Evolutionary conservation across 2,888 invertebrate genomes (phyloP).

Genomic region (Chrysolina americana): DNA sequence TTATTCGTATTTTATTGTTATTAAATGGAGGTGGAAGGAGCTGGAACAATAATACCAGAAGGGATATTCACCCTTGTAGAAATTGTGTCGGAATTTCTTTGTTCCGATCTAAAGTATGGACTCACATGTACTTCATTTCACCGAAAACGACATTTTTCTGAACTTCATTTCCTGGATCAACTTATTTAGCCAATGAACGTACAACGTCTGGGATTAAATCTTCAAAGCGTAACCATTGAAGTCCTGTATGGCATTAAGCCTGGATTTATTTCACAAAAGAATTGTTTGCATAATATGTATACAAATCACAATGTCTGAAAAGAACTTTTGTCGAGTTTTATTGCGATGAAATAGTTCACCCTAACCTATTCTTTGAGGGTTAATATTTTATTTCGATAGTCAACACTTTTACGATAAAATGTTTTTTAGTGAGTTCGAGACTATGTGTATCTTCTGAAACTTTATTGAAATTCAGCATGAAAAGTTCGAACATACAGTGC

Average conservation of each 20-base stretch:
- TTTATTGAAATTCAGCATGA: background rate
- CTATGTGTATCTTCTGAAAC: background rate
- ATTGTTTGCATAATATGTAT: background rate
- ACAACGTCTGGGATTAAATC: no score
- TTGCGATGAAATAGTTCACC: background rate
- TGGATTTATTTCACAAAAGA: background rate
- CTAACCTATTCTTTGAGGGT: constrained; percentile 6
- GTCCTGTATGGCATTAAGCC: background rate
- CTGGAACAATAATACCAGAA: no score
- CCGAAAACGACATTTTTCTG: no score
- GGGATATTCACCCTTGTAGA: no score
- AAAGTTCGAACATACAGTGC: background rate
- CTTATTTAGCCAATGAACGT: no score
- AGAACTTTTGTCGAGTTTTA: background rate
- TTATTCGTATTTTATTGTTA: no score
- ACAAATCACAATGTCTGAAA: background rate
- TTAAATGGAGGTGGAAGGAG: no score
- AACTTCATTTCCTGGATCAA: no score
- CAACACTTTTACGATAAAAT: constrained; percentile 6
- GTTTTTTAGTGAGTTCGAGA: constrained; percentile 8
- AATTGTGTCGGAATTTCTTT: no score
- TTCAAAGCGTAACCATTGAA: no score
- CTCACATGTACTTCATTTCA: no score
- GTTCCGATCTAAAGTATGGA: no score
- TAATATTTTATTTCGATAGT: background rate